These are phyloP conservation scores for Anticlea derivata DNA, from an alignment of 2,888 invertebrate genomes.

Conservation along the genomic window DNA sequence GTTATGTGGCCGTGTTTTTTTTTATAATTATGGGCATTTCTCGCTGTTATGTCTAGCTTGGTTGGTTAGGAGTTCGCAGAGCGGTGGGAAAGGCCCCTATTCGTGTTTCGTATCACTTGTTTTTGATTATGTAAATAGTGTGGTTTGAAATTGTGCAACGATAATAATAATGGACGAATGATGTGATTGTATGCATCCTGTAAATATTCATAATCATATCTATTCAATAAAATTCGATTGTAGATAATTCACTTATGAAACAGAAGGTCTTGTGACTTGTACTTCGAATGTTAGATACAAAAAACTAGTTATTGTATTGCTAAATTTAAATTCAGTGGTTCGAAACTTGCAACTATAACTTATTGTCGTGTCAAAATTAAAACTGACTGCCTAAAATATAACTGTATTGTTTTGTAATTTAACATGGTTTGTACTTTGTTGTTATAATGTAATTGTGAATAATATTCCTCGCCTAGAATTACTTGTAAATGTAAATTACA, in stretches of 20 bases:
- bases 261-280: neutral
- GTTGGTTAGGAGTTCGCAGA: no score
- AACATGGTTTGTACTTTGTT: constrained; percentile 1
- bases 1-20: constrained; percentile 9
- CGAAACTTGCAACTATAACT: neutral
- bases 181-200: constrained; percentile 20
- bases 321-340: constrained; percentile 4
- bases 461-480: constrained; percentile 19
- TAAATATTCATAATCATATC: constrained; percentile 18
- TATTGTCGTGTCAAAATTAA: constrained; percentile 19
- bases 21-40: neutral
- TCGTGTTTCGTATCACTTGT: constrained; percentile 10
- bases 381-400: constrained; percentile 22
- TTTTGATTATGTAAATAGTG: constrained; percentile 18
- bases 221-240: constrained; percentile 17
- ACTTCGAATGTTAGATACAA: constrained; percentile 1
- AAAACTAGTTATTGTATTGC: constrained; percentile 1
- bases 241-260: constrained; percentile 11
- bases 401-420: constrained; percentile 16
- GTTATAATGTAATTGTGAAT: constrained; percentile 19
- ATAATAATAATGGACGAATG: constrained; percentile 21
- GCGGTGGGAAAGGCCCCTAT: neutral
- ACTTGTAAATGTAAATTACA: constrained; percentile 28
- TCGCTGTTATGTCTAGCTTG: neutral
- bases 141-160: constrained; percentile 24